A percentile compares a stretch with the other conserved stretches of the same genome.
Evolutionary conservation across 92 coral and sea anemone species (phyloP).

Genomic region (Palythoa grandiflora): DNA sequence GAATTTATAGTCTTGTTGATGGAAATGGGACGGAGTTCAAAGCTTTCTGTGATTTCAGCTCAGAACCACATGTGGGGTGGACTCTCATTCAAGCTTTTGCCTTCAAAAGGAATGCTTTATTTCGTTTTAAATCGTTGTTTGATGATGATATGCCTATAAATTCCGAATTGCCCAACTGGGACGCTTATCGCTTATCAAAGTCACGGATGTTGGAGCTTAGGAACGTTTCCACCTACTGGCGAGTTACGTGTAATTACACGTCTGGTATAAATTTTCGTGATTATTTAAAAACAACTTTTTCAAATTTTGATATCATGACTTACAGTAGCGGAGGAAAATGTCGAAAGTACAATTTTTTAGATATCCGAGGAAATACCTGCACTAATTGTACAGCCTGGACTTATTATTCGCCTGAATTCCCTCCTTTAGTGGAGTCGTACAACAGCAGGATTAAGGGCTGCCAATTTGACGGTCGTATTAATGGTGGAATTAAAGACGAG

Average conservation of each 20-base stretch:
- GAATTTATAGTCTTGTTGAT: conserved; percentile 42
- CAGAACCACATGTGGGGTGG: conserved; percentile 56
- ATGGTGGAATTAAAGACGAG: conserved; percentile 21
- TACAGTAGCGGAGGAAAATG: conserved; percentile 13
- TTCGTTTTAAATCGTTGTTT: conserved; percentile 32
- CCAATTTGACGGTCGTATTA: conserved; percentile 42
- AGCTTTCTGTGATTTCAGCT: conserved; percentile 54
- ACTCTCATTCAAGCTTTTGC: conserved; percentile 58
- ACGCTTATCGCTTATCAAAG: conserved; percentile 57
- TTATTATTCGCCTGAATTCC: neutral
- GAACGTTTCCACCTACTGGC: conserved; percentile 51
- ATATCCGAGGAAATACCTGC: conserved; percentile 47
- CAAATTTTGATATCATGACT: conserved; percentile 48
- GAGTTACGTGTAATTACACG: conserved; percentile 60
- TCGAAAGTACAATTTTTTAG: conserved; percentile 42
- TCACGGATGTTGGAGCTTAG: conserved; percentile 40
- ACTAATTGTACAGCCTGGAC: conserved; percentile 45
- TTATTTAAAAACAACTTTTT: conserved; percentile 44
- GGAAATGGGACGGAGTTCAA: conserved; percentile 9
- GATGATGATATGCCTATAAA: conserved; percentile 38
- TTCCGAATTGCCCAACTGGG: conserved; percentile 42
- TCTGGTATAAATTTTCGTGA: conserved; percentile 48
- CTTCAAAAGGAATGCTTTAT: conserved; percentile 42
- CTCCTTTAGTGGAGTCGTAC: neutral
- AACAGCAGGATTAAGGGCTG: conserved; percentile 13